Percentiles rank a stretch among this genome's conserved stretches.
These are phyloP conservation scores for Cheiracanthium punctorium DNA, from an alignment of 2,888 invertebrate species.

Conservation along the genomic window DNA sequence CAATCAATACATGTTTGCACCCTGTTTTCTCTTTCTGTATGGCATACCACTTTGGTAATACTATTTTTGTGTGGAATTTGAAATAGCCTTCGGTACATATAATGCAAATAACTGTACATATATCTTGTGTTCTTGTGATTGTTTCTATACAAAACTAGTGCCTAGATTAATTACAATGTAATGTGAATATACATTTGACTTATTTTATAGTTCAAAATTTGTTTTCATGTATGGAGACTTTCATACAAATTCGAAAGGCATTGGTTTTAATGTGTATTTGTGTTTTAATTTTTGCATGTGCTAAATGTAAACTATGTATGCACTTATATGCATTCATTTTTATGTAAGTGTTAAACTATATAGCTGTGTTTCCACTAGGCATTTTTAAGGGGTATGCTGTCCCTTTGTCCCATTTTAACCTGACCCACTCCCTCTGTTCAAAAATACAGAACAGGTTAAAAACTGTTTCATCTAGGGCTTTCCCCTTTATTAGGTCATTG, in stretches of 20 bases:
- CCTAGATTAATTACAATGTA: conserved; percentile 21
- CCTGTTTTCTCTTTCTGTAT: conserved; percentile 13
- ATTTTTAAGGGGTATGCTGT: too few species aligned
- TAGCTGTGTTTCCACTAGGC: too few species aligned
- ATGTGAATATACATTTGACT: not conserved
- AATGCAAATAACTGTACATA: conserved; percentile 10
- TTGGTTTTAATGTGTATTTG: not conserved
- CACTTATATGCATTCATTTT: not conserved
- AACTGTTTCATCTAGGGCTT: too few species aligned
- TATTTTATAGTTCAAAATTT: not conserved
- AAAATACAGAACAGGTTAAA: too few species aligned
- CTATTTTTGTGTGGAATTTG: conserved; percentile 1
- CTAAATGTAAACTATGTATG: not conserved
- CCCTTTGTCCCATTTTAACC: too few species aligned
- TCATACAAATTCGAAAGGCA: not conserved
- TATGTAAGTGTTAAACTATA: too few species aligned
- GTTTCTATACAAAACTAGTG: conserved; percentile 55
- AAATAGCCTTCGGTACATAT: not conserved
- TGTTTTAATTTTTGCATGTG: not conserved
- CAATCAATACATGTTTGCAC: conserved; percentile 29
- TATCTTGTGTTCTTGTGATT: not conserved
- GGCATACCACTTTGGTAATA: conserved; percentile 18
- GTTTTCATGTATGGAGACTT: not conserved
- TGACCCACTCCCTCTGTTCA: too few species aligned
- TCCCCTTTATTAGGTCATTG: too few species aligned